These are phyloP conservation scores for Tribolium madens DNA, from an alignment of 1,140 invertebrate genomes.

Conservation along the genomic window DNA sequence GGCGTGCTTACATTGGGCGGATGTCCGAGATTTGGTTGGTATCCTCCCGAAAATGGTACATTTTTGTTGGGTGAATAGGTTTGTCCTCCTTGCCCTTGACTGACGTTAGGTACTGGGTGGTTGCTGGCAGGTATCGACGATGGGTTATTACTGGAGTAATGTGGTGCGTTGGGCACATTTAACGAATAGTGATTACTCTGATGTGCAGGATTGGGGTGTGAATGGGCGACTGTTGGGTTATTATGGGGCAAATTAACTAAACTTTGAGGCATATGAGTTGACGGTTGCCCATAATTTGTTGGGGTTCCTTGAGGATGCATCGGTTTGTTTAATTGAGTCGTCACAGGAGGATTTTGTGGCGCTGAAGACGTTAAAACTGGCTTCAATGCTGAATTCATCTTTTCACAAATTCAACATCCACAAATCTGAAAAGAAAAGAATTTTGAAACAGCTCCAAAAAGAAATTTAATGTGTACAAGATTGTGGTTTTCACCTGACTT, in stretches of 20 bases:
- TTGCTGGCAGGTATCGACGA: constrained; percentile 53
- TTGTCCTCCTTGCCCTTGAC: constrained; percentile 39
- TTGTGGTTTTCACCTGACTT: too few species aligned
- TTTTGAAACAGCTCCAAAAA: too few species aligned
- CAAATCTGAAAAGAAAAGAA: constrained; percentile 1
- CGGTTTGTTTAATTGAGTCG: constrained; percentile 52
- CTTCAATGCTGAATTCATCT: constrained; percentile 71
- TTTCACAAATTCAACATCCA: constrained; percentile 24
- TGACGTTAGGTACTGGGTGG: constrained; percentile 53
- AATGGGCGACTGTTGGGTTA: constrained; percentile 51
- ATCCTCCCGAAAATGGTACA: constrained; percentile 50
- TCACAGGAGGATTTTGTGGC: constrained; percentile 64
- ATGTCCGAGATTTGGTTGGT: constrained; percentile 53
- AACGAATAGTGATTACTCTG: constrained; percentile 54
- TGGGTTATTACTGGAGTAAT: constrained; percentile 47
- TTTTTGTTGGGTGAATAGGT: constrained; percentile 48
- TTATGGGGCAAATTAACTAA: constrained; percentile 54
- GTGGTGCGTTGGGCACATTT: constrained; percentile 52
- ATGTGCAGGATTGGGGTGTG: constrained; percentile 50
- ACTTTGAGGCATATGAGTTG: constrained; percentile 56
- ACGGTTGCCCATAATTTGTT: constrained; percentile 52
- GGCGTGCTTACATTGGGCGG: constrained; percentile 50
- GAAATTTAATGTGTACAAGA: too few species aligned
- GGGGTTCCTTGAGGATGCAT: constrained; percentile 57
- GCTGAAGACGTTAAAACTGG: constrained; percentile 68